Evolutionary conservation across 2,797 vertebrate species (phyloP), one percentile per base, ranked within the genome.

Genomic region (Cyclopterus lumpus): DNA sequence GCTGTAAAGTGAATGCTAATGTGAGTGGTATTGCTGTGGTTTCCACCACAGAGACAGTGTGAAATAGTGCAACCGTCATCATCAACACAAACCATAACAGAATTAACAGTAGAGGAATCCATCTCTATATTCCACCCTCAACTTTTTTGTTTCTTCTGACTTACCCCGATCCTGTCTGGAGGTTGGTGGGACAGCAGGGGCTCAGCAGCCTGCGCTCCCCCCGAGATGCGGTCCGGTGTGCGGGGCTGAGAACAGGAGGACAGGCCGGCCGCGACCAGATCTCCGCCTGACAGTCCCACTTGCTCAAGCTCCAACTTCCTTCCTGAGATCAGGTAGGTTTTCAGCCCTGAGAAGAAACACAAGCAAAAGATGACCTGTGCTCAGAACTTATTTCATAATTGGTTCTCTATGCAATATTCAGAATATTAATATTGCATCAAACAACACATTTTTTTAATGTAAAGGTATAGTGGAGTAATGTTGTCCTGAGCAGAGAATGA

Each of bases 281-380:
- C 96, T 83, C 90, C 89, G 44, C 90, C 92, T 26, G 96, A 91
- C 51, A 95, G 92, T 60, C 94, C 87, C 2, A 89, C 72, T 67
- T 97, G 96, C 34, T 95, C 94, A 64, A 95, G 94, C 63, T 96
- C 96, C 68, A 81, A 71, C 93, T 95, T 97, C 94, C 93, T 95
- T 61, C 97, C 97, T 1, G 98, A 98, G 94, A 99, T 99, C 91
- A 99, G 93, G 89, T 96, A 99, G 22, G 97, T 99, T 93, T 96
- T 97, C 88, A 98, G 89, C 70, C 97, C 98, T 99, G 88, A 1
- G 79, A 63, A 62, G 70, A 16, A 65, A 26, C 20, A 83, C 20
- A 80, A 46, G 49, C 6, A 71, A 6, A 40, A 15, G 4, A 36
- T 15, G 6, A 26, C 9, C 24, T 14, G 10, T 14, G 24, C 20